Evolutionary conservation across 2,113 vertebrate species (phyloP).

Genomic region (Aleadryas rufinucha): DNA sequence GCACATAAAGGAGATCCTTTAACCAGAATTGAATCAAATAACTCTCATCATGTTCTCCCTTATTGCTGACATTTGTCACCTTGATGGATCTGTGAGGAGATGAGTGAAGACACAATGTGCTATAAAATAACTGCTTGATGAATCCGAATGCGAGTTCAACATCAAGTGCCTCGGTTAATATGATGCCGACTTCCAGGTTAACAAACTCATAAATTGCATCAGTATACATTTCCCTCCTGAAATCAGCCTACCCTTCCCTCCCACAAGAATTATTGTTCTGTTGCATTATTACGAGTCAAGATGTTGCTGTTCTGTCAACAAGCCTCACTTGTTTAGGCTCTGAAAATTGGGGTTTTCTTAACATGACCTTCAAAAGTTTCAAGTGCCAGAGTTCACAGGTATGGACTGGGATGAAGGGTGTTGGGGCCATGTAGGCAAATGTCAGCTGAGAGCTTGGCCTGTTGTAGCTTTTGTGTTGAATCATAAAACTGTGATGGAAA

Average conservation of each 20-base stretch:
- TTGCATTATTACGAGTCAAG: neutral
- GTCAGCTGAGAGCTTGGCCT: neutral
- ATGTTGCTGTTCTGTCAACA: neutral
- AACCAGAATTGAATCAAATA: slow-evolving; percentile 14
- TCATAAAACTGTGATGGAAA: neutral
- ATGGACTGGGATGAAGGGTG: rapidly evolving
- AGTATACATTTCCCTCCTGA: neutral
- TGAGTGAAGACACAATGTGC: slow-evolving; percentile 1
- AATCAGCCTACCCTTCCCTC: neutral
- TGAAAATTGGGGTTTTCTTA: neutral
- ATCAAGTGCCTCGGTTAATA: neutral
- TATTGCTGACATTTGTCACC: slow-evolving; percentile 49
- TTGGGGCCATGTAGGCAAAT: neutral
- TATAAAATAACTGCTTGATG: slow-evolving; percentile 18
- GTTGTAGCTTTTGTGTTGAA: neutral
- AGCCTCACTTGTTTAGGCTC: neutral
- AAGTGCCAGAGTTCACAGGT: neutral
- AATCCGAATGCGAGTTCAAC: neutral
- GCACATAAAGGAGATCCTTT: neutral
- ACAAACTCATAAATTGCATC: slow-evolving; percentile 23
- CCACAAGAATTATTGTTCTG: neutral
- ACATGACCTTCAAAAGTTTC: neutral
- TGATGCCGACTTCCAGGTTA: slow-evolving; percentile 13
- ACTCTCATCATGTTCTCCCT: slow-evolving; percentile 14
- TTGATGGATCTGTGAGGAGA: slow-evolving; percentile 19